These are phyloP conservation scores for Sarcophaga caerulescens DNA, from an alignment of 2,888 invertebrate species.

Conservation along the genomic window DNA sequence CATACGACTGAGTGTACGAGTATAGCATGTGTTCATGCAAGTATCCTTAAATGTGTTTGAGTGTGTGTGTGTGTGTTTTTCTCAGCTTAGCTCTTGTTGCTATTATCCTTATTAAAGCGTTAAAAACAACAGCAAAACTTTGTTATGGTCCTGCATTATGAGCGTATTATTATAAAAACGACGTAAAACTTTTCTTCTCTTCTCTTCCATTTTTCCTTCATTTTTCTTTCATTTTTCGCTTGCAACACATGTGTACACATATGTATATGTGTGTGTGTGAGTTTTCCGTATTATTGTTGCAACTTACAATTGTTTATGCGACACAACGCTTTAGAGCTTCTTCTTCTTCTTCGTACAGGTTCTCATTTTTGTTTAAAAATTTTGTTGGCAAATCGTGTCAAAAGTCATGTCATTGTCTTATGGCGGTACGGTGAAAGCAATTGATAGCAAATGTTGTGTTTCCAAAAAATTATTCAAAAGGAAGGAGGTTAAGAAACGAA, in stretches of 20 bases:
- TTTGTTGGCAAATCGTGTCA: conserved; percentile 52
- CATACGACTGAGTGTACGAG: background rate
- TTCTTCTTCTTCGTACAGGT: background rate
- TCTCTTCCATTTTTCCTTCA: no score
- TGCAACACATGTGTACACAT: background rate
- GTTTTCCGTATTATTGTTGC: background rate
- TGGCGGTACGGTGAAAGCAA: conserved; percentile 22
- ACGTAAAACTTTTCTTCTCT: conserved; percentile 8
- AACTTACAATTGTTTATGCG: conserved; percentile 12
- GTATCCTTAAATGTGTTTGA: conserved; percentile 5
- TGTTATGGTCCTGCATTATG: conserved; percentile 44
- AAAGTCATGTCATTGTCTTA: conserved; percentile 63
- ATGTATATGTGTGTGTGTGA: background rate
- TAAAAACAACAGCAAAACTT: conserved; percentile 38
- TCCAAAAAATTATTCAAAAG: conserved; percentile 4
- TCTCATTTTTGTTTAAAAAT: background rate
- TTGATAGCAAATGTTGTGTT: conserved; percentile 61
- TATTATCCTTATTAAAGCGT: conserved; percentile 47
- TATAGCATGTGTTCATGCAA: background rate
- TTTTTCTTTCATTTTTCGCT: background rate
- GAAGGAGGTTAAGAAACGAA: background rate
- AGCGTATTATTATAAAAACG: conserved; percentile 7
- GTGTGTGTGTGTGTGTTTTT: conserved; percentile 8
- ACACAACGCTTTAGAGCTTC: conserved; percentile 20
- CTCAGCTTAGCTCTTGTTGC: conserved; percentile 5